A percentile compares a stretch with the other conserved stretches of the same genome.
phyloP scores from a whole-genome alignment of 2,888 invertebrate species.

The Odontocolon sp. region DNA sequence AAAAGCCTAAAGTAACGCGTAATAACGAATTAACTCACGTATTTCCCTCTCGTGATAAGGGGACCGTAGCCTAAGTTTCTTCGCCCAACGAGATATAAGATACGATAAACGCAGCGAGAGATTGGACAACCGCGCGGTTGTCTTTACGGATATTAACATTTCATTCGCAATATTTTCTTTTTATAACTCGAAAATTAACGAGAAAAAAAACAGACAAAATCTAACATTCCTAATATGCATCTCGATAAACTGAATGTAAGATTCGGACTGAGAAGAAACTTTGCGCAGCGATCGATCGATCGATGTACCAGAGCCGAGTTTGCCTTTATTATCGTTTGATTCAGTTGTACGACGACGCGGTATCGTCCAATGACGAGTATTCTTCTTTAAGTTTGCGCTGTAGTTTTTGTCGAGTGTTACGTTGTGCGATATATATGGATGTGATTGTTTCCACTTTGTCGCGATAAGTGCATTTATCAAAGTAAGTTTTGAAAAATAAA shows the following conservation, averaged over 20 bases:
- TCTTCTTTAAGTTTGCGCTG: constrained; percentile 54
- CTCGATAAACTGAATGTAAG: constrained; percentile 23
- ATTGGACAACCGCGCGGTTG: constrained; percentile 37
- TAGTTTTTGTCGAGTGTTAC: constrained; percentile 54
- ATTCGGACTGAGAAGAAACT: constrained; percentile 25
- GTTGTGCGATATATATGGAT: constrained; percentile 42
- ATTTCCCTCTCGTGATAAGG: constrained; percentile 43
- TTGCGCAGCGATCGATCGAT: constrained; percentile 10
- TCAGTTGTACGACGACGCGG: not conserved
- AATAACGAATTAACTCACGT: constrained; percentile 43
- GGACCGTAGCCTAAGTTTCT: constrained; percentile 44
- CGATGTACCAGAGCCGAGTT: constrained; percentile 40
- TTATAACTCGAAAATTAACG: constrained; percentile 26
- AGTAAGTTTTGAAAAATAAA: constrained; percentile 32
- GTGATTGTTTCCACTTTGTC: constrained; percentile 53
- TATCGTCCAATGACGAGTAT: constrained; percentile 5
- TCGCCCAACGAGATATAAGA: constrained; percentile 41
- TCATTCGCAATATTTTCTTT: constrained; percentile 9
- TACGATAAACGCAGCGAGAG: constrained; percentile 20
- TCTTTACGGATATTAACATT: not conserved
- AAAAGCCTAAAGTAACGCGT: constrained; percentile 28
- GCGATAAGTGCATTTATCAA: constrained; percentile 59
- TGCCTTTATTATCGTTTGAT: constrained; percentile 16
- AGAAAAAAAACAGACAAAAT: no score
- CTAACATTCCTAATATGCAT: constrained; percentile 56